Evolutionary conservation across 2,797 vertebrate genomes (phyloP).

Genomic region (Phataginus tetradactyla): DNA sequence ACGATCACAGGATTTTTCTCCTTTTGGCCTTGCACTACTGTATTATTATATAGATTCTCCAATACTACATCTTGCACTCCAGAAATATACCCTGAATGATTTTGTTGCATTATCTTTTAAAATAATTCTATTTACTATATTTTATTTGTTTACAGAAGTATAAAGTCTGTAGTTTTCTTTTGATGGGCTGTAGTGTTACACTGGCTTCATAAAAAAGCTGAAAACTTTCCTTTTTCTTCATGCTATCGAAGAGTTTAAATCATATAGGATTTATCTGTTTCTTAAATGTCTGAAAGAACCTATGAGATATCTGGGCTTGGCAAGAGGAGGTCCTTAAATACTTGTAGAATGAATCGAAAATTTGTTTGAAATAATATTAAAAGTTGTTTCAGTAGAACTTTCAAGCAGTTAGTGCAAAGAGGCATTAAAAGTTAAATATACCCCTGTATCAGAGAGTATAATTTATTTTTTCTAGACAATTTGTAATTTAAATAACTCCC

Average conservation of each 20-base stretch:
- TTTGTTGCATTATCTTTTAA: neutral
- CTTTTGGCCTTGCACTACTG: neutral
- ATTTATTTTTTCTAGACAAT: constrained; percentile 48
- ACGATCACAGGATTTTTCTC: neutral
- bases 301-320: neutral
- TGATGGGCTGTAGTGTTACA: neutral
- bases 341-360: constrained; percentile 40
- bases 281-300: constrained; percentile 15
- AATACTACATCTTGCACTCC: neutral
- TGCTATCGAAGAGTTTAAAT: neutral
- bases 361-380: constrained; percentile 20
- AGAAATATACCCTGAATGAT: neutral
- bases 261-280: neutral
- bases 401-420: constrained; percentile 31
- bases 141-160: constrained; percentile 2
- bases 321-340: neutral
- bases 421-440: constrained; percentile 49
- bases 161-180: neutral
- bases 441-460: neutral
- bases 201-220: neutral
- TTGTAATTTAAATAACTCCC: constrained; percentile 38
- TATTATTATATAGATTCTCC: neutral
- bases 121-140: neutral
- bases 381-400: constrained; percentile 32
- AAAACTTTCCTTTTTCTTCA: constrained; percentile 22